Evolutionary conservation across 2,888 invertebrate species (phyloP).

Genomic region (Salpingus planirostris): DNA sequence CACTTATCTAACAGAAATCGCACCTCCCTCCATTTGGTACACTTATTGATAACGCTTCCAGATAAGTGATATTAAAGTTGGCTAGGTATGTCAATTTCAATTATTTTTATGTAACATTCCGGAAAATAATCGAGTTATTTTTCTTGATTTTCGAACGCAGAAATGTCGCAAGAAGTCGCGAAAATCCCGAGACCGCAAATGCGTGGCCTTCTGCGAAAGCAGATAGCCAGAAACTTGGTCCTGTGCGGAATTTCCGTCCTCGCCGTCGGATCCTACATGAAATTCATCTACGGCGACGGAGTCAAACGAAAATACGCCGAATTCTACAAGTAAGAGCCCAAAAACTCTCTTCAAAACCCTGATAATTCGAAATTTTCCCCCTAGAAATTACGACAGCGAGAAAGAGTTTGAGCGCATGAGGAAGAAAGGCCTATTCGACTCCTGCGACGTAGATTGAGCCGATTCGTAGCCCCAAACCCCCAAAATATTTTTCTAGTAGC

Average conservation of each 20-base stretch:
- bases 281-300: constrained; percentile 12
- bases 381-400: constrained; percentile 61
- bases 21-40: too few species aligned
- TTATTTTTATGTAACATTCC: too few species aligned
- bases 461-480: neutral
- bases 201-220: constrained; percentile 12
- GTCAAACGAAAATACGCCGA: constrained; percentile 14
- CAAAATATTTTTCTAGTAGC: neutral
- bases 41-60: too few species aligned
- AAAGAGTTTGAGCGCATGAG: constrained; percentile 60
- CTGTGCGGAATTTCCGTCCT: constrained; percentile 5
- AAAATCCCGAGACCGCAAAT: constrained; percentile 14
- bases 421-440: constrained; percentile 57
- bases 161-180: too few species aligned
- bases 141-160: too few species aligned
- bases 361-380: too few species aligned
- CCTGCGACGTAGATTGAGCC: constrained; percentile 44
- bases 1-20: too few species aligned
- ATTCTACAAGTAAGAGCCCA: constrained; percentile 62
- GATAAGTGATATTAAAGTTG: too few species aligned
- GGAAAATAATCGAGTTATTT: too few species aligned
- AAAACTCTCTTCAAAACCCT: too few species aligned
- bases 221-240: constrained; percentile 14
- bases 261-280: constrained; percentile 10
- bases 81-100: too few species aligned